Evolutionary conservation across 2,797 vertebrate species (phyloP), one percentile per base, ranked within the genome.

Genomic region (Pempheris klunzingeri): DNA sequence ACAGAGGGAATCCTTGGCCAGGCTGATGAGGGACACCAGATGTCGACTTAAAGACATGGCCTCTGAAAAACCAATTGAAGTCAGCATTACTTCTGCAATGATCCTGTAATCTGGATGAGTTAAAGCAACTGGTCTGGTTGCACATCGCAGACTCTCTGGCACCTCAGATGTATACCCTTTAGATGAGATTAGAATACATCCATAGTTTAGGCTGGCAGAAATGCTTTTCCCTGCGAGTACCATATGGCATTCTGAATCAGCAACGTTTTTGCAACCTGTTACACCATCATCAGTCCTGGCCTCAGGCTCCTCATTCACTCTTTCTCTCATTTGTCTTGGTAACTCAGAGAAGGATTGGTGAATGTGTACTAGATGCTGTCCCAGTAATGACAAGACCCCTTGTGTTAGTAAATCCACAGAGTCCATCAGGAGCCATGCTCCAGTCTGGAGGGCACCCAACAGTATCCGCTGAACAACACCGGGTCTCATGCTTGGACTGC

Each of bases 401-500:
- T 79, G 86, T 43, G 88, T 87, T 49, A 98, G 80, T 5, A 55
- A 86, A 61, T 96, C 92, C 8, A 91, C 93, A 44, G 86, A 91
- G n/a, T 95, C 90, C 61, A 97, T 70, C 8, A 97, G 74, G 58
- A 98, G 90, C 96, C 95, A 96, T 1, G 95, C 94, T 10, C 97
- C 97, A 1, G 92, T 82, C 67, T 95, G 95, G 30, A 97, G 91
- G 4, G 97, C 95, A 13, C 96, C 97, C 0, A 92, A 71, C 49
- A 98, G 87, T 90, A 95, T 91, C 58, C 84, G 93, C 50, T 92
- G 89, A 82, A 97, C 52, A 59, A 93, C 84, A 24, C 9, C 15
- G 4, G 77, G 47, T 10, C 67, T 85, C 22, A 78, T 88, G 53
- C 73, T 92, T 64, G 87, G 66, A 83, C 77, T 92, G 77, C 96